A percentile compares a stretch with the other conserved stretches of the same genome.
Conservation (phyloP, 2,113 vertebrate species). For the Prolemur simus region DNA sequence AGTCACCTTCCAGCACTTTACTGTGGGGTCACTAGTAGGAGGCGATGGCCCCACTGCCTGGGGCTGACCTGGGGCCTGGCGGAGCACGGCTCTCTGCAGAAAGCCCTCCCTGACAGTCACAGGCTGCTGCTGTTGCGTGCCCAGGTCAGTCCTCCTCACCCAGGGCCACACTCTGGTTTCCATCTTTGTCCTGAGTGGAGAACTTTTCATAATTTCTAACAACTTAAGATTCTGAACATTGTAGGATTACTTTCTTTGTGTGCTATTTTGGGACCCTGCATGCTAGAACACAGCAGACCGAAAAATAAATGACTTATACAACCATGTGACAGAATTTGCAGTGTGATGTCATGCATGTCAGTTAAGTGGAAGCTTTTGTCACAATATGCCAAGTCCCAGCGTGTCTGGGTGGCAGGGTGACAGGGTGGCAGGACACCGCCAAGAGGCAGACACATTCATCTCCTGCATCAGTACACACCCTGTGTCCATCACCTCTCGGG, state of each 20-base stretch:
- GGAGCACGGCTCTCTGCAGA: not conserved
- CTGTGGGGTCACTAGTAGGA: not conserved
- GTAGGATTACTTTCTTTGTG: not conserved
- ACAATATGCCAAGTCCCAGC: not conserved
- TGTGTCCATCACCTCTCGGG: not conserved
- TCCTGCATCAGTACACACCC: conserved; percentile 16
- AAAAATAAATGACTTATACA: conserved; percentile 18
- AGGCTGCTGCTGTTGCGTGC: accelerated
- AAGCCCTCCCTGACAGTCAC: not conserved
- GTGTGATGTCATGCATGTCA: not conserved
- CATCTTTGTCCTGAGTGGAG: not conserved
- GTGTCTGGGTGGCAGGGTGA: not conserved
- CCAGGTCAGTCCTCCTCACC: not conserved
- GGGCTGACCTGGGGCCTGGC: no score
- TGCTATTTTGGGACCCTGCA: not conserved
- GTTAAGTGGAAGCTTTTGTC: conserved; percentile 29
- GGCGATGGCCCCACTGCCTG: not conserved
- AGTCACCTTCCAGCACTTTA: not conserved
- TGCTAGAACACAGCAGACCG: not conserved
- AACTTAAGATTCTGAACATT: not conserved
- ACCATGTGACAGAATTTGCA: conserved; percentile 7
- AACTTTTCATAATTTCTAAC: not conserved
- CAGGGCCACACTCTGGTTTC: not conserved
- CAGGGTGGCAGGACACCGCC: conserved; percentile 13
- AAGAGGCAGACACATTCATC: not conserved